Evolutionary conservation across 2,113 vertebrate species (phyloP), one percentile per base, ranked within the genome.

Genomic region (Macquaria ambigua): DNA sequence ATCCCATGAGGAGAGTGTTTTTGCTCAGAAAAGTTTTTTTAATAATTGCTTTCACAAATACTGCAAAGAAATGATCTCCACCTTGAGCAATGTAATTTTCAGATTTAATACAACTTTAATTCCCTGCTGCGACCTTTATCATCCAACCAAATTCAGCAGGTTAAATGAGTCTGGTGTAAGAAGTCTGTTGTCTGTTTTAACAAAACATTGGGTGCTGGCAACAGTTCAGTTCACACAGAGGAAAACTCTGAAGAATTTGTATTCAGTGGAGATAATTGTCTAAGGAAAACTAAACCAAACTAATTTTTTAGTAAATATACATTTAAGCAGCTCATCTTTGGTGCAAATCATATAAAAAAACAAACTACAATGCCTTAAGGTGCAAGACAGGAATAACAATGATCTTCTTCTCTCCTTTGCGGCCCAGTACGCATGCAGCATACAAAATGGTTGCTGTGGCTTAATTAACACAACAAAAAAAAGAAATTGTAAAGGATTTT

Each of bases 401-500:
- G 43, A 86, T 80, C 56, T 16, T 71, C 39, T 85, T 83, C 79
- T 80, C 82, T 78, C 78, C 81, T 85, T 48, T 50, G 63, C 56
- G 11, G 78, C 67, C 74, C 39, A 23, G 23, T 62, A 80, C 56
- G 53, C 81, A 50, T 62, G 68, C 39, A 25, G 92, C 82, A 91
- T 91, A 90, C 91, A 90, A 84, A 93, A 87, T 73, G 74, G 83
- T 56, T 73, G 81, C 86, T 81, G 70, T 4, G 39, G 87, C 81
- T 86, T 94, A 91, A 94, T 95, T 92, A 95, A 91, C 92, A 92
- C 88, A 87, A 93, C 90, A 93, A 91, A 90, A 93, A 91, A 90
- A 90, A 92, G 82, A 73, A 83, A 2, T 71, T 77, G 92, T 74
- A 81, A 90, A 90, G 89, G 93, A 94, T 95, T 95, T 90, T 83